These are phyloP conservation scores for Trematomus bernacchii DNA, from an alignment of 2,797 vertebrate genomes.

Conservation along the genomic window DNA sequence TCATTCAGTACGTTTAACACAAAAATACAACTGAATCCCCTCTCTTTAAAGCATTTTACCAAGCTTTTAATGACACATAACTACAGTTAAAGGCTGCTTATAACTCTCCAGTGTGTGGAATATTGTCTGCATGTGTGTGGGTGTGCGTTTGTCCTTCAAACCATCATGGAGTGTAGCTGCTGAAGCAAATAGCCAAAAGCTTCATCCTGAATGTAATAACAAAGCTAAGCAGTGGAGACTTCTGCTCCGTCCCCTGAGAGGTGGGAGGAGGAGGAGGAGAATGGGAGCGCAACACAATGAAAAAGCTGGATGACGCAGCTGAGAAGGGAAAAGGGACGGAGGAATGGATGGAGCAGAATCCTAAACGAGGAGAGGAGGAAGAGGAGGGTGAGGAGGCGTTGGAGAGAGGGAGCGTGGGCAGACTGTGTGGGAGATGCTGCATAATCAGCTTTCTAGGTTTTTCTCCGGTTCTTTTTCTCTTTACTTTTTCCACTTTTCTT, in stretches of 20 bases:
- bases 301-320: constrained; percentile 75
- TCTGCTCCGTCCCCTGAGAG: constrained; percentile 55
- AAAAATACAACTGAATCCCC: constrained; percentile 10
- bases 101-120: constrained; percentile 21
- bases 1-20: constrained; percentile 15
- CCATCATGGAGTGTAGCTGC: constrained; percentile 34
- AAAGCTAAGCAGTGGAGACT: constrained; percentile 46
- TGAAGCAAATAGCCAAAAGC: constrained; percentile 52
- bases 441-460: constrained; percentile 81
- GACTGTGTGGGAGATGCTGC: constrained; percentile 78
- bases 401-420: constrained; percentile 72
- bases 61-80: constrained; percentile 24
- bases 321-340: constrained; percentile 33
- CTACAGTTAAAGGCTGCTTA: constrained; percentile 20
- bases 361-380: constrained; percentile 59
- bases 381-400: constrained; percentile 46
- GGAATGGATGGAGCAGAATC: constrained; percentile 61
- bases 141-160: constrained; percentile 52
- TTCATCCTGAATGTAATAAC: constrained; percentile 47
- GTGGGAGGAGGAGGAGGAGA: constrained; percentile 57
- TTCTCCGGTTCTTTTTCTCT: constrained; percentile 60
- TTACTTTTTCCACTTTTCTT: constrained; percentile 9
- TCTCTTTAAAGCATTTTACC: constrained; percentile 6
- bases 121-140: constrained; percentile 37
- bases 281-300: constrained; percentile 52